These are phyloP conservation scores for Suillia variegata DNA, from an alignment of 2,888 invertebrate species.

Conservation along the genomic window DNA sequence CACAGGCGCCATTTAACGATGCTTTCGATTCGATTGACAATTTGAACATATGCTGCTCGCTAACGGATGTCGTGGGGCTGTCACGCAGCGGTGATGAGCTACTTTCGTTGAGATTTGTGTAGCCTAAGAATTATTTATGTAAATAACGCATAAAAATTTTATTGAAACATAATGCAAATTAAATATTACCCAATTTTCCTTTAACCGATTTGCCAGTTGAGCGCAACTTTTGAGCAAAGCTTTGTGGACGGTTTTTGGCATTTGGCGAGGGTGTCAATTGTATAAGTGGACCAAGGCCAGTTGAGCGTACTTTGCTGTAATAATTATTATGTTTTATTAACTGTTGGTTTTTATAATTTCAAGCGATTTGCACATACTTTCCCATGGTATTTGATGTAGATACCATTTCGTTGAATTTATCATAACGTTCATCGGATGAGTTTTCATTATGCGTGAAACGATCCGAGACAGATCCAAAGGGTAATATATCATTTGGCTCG, in stretches of 20 bases:
- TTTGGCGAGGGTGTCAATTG: slow-evolving; percentile 60
- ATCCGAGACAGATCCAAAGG: slow-evolving; percentile 55
- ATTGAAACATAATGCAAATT: not conserved
- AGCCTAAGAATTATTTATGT: slow-evolving; percentile 67
- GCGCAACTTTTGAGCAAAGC: slow-evolving; percentile 84
- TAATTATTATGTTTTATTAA: too few relatives aligned
- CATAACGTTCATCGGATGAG: slow-evolving; percentile 59
- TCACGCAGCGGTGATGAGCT: slow-evolving; percentile 71
- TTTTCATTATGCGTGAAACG: slow-evolving; percentile 55
- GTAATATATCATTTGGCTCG: slow-evolving; percentile 58
- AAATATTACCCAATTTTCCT: slow-evolving; percentile 63
- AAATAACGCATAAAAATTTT: not conserved
- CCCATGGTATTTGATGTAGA: slow-evolving; percentile 45
- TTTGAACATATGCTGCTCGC: slow-evolving; percentile 55
- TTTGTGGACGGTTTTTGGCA: slow-evolving; percentile 72
- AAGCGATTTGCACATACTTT: slow-evolving; percentile 35
- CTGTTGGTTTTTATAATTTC: not conserved
- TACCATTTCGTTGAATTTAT: slow-evolving; percentile 59
- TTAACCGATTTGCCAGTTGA: slow-evolving; percentile 85
- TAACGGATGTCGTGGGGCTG: slow-evolving; percentile 66
- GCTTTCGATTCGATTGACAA: slow-evolving; percentile 56
- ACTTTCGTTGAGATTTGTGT: slow-evolving; percentile 79
- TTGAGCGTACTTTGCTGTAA: slow-evolving; percentile 44
- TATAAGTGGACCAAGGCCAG: slow-evolving; percentile 54
- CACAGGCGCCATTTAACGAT: slow-evolving; percentile 57